Percentiles rank a stretch among this genome's conserved stretches.
Evolutionary conservation across 2,888 invertebrate genomes (phyloP).

Genomic region (Smittia sp.): DNA sequence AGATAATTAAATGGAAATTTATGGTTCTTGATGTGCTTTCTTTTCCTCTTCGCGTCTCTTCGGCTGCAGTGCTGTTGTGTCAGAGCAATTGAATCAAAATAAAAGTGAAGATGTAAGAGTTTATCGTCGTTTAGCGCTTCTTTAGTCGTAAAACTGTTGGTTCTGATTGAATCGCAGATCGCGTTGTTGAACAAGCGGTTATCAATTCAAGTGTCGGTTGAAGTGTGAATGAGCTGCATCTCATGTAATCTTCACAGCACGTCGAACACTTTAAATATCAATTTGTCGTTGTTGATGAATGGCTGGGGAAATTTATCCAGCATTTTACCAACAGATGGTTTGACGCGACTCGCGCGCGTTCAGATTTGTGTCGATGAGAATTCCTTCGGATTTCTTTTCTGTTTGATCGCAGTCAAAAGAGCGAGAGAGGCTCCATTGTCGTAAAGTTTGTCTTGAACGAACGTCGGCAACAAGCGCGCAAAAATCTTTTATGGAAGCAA

Average conservation of each 20-base stretch:
- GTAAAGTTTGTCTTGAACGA: conserved; percentile 3
- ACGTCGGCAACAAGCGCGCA: neutral
- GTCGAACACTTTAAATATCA: conserved; percentile 32
- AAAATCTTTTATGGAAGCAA: neutral
- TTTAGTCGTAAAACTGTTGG: no score
- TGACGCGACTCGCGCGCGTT: neutral
- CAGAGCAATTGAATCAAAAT: conserved; percentile 29
- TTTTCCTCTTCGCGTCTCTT: neutral
- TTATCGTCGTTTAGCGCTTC: neutral
- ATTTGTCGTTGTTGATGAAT: conserved; percentile 29
- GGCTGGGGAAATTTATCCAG: conserved; percentile 30
- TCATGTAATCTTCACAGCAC: conserved; percentile 13
- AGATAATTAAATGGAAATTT: conserved; percentile 41
- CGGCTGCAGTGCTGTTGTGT: conserved; percentile 17
- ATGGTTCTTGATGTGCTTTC: conserved; percentile 28
- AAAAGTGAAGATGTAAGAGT: neutral
- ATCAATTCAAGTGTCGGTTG: conserved; percentile 33
- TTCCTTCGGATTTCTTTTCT: conserved; percentile 10
- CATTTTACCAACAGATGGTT: conserved; percentile 39
- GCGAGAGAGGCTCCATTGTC: neutral
- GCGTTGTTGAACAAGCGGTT: conserved; percentile 13
- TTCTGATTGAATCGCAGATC: no score
- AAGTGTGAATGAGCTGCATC: conserved; percentile 14
- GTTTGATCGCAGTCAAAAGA: neutral
- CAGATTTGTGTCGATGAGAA: neutral